Base-by-base conservation (phyloP, 2,113 vertebrate genomes). In the Strix aluco region DNA sequence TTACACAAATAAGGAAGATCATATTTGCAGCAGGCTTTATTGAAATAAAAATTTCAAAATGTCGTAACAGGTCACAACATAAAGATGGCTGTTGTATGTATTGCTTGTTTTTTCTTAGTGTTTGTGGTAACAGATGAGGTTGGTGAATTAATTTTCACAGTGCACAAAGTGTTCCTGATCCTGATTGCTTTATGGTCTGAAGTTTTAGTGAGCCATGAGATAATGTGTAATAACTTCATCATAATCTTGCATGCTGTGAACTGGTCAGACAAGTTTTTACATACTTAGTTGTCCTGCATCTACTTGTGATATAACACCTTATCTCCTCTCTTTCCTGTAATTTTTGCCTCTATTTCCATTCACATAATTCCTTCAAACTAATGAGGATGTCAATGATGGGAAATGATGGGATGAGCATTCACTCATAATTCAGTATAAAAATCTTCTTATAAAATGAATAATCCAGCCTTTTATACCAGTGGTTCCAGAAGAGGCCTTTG, bases 191-290 rank as follows among this genome's bases (percentile, higher is more conserved):
- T 84, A 86, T 69, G 44, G 65, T 95, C 74, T 86, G 73, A 93
- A 89, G 94, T 91, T 96, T 75, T 83, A 16, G 25, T 96, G 94
- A 97, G 87, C 83, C 67, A 47, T 84, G 84, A 91, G 94, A 79
- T 97, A 92, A 90, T 83, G 59, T 94, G 79, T 95, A 96, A 92
- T 92, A 96, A 94, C 89, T 96, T 97, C 79, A 93, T 92, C 72
- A 74, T 88, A 71, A 82, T 58, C 61, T 95, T 95, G 81, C 71
- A 65, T 95, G 80, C 88, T 94, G 61, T 96, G 81, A 98, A 98
- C 96, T 61, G 23, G 96, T 96, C 90, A 81, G 91, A 88, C 97
- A 71, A 96, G 96, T 98, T 98, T 96, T 92, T 84, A 63, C 65
- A 11, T 29, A 86, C 69, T 57, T 91, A 89, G 21, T 44, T 86